phyloP scores from a whole-genome alignment of 2,113 vertebrate genomes.

The Genyomyrus donnyi region DNA sequence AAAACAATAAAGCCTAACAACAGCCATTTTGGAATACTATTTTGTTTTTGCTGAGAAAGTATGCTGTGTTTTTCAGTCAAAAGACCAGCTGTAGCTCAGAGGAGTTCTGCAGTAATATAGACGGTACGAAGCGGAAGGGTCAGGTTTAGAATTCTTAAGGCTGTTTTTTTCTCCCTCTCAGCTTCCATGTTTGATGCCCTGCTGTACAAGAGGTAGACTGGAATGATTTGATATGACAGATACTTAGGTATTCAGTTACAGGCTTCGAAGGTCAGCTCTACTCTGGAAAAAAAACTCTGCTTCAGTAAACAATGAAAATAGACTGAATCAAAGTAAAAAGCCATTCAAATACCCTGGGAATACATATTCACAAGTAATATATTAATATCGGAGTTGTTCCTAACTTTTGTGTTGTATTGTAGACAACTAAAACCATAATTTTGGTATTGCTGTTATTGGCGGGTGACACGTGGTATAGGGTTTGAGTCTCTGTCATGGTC shows the following conservation, averaged over 20 bases:
- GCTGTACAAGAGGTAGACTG: not conserved
- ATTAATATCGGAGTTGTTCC: not conserved
- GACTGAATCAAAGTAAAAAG: not conserved
- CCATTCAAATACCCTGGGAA: not conserved
- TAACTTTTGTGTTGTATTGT: not conserved
- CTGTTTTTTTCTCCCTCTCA: not conserved
- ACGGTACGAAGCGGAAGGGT: too few relatives aligned
- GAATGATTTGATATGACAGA: constrained; percentile 14
- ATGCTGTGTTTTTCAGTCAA: not conserved
- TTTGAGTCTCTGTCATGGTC: too few relatives aligned
- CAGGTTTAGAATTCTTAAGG: not conserved
- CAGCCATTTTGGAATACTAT: not conserved
- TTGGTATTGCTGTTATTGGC: not conserved
- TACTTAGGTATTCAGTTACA: constrained; percentile 12
- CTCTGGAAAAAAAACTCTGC: not conserved
- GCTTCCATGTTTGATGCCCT: not conserved
- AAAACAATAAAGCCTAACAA: not conserved
- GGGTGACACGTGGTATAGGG: not conserved
- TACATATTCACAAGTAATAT: not conserved
- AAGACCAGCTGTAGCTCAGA: not conserved
- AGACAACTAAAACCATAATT: not conserved
- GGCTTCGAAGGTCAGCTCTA: constrained; percentile 15
- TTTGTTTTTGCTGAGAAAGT: not conserved
- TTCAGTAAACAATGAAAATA: not conserved
- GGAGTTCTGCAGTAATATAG: not conserved